Evolutionary conservation across 2,113 vertebrate genomes (phyloP).

Genomic region (Psittacula cyanocephala): DNA sequence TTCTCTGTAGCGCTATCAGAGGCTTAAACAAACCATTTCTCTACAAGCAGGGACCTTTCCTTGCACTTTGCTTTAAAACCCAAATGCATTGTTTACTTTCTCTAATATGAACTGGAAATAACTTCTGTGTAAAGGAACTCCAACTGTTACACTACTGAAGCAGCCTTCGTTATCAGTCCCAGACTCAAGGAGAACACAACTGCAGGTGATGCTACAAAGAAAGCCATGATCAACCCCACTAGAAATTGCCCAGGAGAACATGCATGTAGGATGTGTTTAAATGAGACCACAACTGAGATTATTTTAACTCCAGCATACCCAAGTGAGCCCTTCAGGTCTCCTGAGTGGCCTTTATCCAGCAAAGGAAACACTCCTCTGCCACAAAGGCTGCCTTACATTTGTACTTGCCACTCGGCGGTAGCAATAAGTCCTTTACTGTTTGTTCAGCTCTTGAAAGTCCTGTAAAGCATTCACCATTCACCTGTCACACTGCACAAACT

Average conservation of each 20-base stretch:
- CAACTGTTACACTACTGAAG: slow-evolving; percentile 42
- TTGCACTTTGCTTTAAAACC: background rate
- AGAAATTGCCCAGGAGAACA: slow-evolving; percentile 36
- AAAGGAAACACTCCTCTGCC: background rate
- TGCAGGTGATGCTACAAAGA: background rate
- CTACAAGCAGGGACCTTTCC: slow-evolving; percentile 11
- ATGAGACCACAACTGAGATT: background rate
- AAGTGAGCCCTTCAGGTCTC: background rate
- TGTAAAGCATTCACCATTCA: slow-evolving; percentile 55
- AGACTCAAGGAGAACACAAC: background rate
- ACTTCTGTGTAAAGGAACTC: slow-evolving; percentile 24
- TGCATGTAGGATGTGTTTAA: background rate
- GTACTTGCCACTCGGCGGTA: background rate
- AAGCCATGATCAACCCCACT: background rate
- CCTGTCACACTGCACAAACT: slow-evolving; percentile 55
- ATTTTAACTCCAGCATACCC: background rate
- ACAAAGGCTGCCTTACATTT: slow-evolving; percentile 18
- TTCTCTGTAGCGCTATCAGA: background rate
- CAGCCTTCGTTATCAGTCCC: slow-evolving; percentile 1
- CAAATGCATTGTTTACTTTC: slow-evolving; percentile 9
- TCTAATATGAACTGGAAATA: slow-evolving; percentile 33
- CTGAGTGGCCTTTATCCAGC: background rate
- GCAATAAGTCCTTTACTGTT: slow-evolving; percentile 50
- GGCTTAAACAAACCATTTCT: slow-evolving; percentile 2
- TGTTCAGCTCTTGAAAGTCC: slow-evolving; percentile 63